Evolutionary conservation across 2,113 vertebrate genomes (phyloP).

Genomic region (Turdus rufiventris): DNA sequence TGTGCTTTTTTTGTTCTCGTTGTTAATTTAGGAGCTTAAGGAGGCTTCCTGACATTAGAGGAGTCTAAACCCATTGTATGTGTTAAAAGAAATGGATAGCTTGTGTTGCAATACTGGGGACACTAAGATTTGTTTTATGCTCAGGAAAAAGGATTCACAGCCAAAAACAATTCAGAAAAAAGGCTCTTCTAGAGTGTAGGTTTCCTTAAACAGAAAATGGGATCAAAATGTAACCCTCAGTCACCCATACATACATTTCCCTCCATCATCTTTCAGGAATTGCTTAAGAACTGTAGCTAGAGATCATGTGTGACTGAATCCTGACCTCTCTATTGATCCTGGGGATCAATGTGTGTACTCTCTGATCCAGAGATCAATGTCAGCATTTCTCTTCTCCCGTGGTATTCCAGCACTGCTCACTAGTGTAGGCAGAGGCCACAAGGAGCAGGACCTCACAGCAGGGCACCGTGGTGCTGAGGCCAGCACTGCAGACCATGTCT

Average conservation of each 20-base stretch:
- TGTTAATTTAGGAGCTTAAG: not conserved
- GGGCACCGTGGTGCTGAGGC: fast-evolving
- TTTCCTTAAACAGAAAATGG: not conserved
- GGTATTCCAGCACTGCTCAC: not conserved
- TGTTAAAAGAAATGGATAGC: not conserved
- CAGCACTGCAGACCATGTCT: not conserved
- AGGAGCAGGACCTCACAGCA: not conserved
- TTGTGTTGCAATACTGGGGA: not conserved
- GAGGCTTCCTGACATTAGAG: not conserved
- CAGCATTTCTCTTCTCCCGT: not conserved
- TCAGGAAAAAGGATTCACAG: not conserved
- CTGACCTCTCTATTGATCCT: conserved; percentile 4
- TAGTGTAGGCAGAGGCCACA: not conserved
- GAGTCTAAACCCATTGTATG: not conserved
- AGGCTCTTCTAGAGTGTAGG: not conserved
- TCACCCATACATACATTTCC: not conserved
- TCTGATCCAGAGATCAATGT: not conserved
- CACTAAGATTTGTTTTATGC: not conserved
- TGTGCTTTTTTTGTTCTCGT: not conserved
- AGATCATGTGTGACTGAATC: not conserved
- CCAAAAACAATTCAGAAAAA: not conserved
- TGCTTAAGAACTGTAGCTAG: not conserved
- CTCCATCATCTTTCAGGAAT: not conserved
- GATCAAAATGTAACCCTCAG: not conserved
- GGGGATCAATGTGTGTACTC: not conserved